These are phyloP conservation scores for Rhinogobio ventralis DNA, from an alignment of 2,797 vertebrate species.

Conservation along the genomic window DNA sequence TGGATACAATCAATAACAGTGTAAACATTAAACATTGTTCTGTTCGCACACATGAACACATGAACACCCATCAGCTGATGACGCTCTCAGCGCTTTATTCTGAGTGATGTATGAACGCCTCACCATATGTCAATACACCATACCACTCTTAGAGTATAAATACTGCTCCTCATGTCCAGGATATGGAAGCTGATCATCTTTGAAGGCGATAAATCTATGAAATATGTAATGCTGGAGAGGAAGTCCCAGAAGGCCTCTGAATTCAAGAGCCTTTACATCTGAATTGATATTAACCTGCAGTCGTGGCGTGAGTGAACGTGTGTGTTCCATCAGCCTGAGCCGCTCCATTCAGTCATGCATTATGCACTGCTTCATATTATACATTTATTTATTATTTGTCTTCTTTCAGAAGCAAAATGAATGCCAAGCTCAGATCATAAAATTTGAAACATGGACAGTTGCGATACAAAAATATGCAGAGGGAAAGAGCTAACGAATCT, in stretches of 20 bases:
- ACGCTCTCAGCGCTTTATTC: not conserved
- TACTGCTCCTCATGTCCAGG: not conserved
- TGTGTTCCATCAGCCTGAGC: slow-evolving; percentile 39
- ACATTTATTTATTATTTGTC: slow-evolving; percentile 63
- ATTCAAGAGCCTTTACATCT: slow-evolving; percentile 25
- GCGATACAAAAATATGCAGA: slow-evolving; percentile 10
- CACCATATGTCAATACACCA: not conserved
- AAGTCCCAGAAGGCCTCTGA: slow-evolving; percentile 1
- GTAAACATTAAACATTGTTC: not conserved
- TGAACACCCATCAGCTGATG: not conserved
- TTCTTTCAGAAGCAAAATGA: slow-evolving; percentile 61
- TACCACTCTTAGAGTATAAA: not conserved
- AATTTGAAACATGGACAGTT: slow-evolving; percentile 40
- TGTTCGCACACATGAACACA: not conserved
- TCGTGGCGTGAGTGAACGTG: not conserved
- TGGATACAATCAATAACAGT: not conserved
- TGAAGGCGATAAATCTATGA: not conserved
- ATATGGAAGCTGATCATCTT: not conserved
- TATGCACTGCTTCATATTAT: slow-evolving; percentile 56
- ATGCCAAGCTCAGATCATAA: slow-evolving; percentile 44
- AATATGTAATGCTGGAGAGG: not conserved
- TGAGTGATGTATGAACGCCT: not conserved
- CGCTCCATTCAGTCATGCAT: slow-evolving; percentile 52
- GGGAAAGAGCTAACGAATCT: slow-evolving; percentile 3
- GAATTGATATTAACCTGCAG: slow-evolving; percentile 34